A percentile compares a stretch with the other conserved stretches of the same genome.
Evolutionary conservation across 2,888 invertebrate species (phyloP).

Genomic region (Nomada lathburiana): DNA sequence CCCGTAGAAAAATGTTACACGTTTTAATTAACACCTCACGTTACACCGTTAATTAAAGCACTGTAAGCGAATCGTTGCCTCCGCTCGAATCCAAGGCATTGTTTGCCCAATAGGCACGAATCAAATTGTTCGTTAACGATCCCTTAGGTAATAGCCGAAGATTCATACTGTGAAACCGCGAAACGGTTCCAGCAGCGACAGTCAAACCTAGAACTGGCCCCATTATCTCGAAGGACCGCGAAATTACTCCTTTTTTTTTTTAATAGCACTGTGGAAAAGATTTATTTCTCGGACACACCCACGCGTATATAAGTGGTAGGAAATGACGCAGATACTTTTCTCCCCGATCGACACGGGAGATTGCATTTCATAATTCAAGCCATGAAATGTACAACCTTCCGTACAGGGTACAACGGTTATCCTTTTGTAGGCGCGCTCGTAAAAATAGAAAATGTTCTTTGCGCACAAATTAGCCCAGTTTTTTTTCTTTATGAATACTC

Average conservation of each 20-base stretch:
- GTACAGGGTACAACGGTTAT: too few species aligned
- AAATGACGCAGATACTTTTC: not conserved
- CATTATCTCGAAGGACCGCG: not conserved
- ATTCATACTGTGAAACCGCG: constrained; percentile 4
- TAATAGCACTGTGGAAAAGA: not conserved
- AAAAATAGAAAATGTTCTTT: too few species aligned
- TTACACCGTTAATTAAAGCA: not conserved
- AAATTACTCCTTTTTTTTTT: not conserved
- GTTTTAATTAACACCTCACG: not conserved
- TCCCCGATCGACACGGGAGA: not conserved
- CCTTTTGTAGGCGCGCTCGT: too few species aligned
- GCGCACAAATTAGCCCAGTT: too few species aligned
- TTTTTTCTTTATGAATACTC: too few species aligned
- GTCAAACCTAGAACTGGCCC: not conserved
- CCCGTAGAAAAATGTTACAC: not conserved
- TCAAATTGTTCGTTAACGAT: constrained; percentile 30
- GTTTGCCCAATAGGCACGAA: not conserved
- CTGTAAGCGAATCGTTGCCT: constrained; percentile 10
- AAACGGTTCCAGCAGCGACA: not conserved
- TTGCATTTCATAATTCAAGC: not conserved
- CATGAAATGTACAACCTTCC: not conserved
- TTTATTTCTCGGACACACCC: not conserved
- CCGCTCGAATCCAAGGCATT: not conserved
- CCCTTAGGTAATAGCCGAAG: constrained; percentile 12
- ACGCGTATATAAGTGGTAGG: not conserved